Evolutionary conservation across 2,113 vertebrate genomes (phyloP).

Genomic region (Salminus brasiliensis): DNA sequence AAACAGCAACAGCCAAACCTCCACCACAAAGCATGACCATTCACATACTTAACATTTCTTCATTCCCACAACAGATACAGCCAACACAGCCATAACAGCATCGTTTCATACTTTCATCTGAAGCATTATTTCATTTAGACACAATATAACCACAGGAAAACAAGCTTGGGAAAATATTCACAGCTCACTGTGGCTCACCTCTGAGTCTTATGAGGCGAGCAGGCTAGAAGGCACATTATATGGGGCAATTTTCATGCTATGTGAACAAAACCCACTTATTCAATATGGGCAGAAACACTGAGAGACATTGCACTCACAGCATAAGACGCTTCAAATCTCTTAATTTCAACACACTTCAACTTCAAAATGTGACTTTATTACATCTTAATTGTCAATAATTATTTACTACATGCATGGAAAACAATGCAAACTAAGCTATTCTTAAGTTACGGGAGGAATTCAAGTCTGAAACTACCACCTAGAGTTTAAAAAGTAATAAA

Average conservation of each 20-base stretch:
- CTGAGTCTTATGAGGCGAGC: slow-evolving; percentile 47
- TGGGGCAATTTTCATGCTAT: slow-evolving; percentile 72
- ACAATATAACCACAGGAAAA: background rate
- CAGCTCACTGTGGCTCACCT: slow-evolving; percentile 23
- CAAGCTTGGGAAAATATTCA: background rate
- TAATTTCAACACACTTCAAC: no score
- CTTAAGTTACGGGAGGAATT: no score
- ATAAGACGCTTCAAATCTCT: background rate
- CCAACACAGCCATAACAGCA: slow-evolving; percentile 8
- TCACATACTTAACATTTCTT: background rate
- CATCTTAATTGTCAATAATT: no score
- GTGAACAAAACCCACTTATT: slow-evolving; percentile 66
- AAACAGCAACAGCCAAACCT: background rate
- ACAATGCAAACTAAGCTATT: no score
- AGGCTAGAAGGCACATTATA: slow-evolving; percentile 57
- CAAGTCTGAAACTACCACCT: no score
- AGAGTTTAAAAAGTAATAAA: no score
- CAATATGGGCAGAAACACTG: slow-evolving; percentile 43
- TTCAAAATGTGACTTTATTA: no score
- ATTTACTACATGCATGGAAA: no score
- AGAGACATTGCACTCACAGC: background rate
- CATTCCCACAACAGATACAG: background rate
- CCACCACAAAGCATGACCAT: background rate
- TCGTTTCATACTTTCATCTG: background rate
- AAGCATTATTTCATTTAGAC: background rate